phyloP scores from a whole-genome alignment of 2,113 vertebrate species.

The Trematomus loennbergii region DNA sequence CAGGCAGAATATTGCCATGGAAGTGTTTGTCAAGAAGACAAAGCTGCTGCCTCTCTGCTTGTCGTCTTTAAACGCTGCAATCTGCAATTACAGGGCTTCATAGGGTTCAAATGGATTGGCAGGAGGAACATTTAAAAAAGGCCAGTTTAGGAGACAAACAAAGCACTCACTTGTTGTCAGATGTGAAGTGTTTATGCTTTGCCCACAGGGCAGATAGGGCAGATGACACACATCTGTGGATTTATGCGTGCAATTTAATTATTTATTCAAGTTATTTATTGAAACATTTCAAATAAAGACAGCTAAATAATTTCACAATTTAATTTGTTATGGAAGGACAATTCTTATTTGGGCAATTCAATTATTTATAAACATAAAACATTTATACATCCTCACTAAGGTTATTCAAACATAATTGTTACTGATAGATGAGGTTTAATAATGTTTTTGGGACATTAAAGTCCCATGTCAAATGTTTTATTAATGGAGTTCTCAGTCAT shows the following conservation, averaged over 20 bases:
- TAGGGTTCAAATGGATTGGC: slow-evolving; percentile 26
- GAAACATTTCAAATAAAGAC: slow-evolving; percentile 18
- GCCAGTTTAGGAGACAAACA: slow-evolving; percentile 39
- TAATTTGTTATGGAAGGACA: slow-evolving; percentile 8
- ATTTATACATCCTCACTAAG: background rate
- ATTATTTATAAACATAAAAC: slow-evolving; percentile 6
- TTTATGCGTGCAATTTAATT: slow-evolving; percentile 1
- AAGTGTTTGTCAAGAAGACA: slow-evolving; percentile 33
- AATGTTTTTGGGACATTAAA: background rate
- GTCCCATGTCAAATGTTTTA: slow-evolving; percentile 24
- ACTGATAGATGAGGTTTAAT: slow-evolving; percentile 27
- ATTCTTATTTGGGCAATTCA: slow-evolving; percentile 5
- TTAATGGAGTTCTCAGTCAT: slow-evolving; percentile 20
- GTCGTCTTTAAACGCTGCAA: slow-evolving; percentile 16
- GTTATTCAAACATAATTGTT: slow-evolving; percentile 26
- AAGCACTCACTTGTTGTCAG: slow-evolving; percentile 34
- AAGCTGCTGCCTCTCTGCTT: slow-evolving; percentile 16
- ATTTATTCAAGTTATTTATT: slow-evolving; percentile 31
- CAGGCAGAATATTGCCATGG: background rate
- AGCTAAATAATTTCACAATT: slow-evolving; percentile 12
- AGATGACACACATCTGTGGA: slow-evolving; percentile 22
- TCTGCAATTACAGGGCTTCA: slow-evolving; percentile 22
- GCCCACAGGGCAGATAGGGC: slow-evolving; percentile 11
- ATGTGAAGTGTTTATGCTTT: slow-evolving; percentile 34
- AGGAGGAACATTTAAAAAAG: slow-evolving; percentile 2